These are phyloP conservation scores for Lagodon rhomboides DNA, from an alignment of 2,797 vertebrate species.

Conservation along the genomic window DNA sequence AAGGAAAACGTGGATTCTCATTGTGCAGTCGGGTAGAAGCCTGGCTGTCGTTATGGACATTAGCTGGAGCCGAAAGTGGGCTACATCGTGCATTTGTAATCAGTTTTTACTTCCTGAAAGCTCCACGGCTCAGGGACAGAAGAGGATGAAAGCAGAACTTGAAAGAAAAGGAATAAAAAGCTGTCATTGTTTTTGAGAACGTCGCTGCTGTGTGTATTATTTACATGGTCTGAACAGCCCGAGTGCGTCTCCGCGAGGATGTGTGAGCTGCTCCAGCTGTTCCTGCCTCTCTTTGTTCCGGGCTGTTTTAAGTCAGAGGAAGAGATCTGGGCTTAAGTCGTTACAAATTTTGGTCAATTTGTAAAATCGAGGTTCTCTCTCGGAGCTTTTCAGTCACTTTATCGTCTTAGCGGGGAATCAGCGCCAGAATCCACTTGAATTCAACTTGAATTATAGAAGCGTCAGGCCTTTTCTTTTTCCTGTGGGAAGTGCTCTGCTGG, in stretches of 20 bases:
- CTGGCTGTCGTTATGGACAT: constrained; percentile 50
- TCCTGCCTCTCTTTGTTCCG: constrained; percentile 6
- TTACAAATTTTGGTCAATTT: constrained; percentile 47
- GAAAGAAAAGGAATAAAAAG: constrained; percentile 26
- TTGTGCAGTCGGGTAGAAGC: constrained; percentile 32
- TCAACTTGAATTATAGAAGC: constrained; percentile 7
- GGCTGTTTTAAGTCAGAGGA: constrained; percentile 4
- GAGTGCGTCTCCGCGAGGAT: background rate
- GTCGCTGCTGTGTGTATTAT: constrained; percentile 41
- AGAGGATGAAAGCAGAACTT: constrained; percentile 36
- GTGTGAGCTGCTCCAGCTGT: background rate
- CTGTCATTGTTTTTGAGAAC: constrained; percentile 18
- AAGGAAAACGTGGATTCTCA: constrained; percentile 32
- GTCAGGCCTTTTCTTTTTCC: constrained; percentile 4
- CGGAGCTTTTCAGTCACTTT: constrained; percentile 44
- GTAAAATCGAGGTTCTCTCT: constrained; percentile 16
- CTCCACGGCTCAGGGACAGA: constrained; percentile 22
- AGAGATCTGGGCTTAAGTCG: constrained; percentile 8
- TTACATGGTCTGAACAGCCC: constrained; percentile 10
- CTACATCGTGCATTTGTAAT: constrained; percentile 59
- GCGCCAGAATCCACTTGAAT: constrained; percentile 19
- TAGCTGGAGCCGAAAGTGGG: constrained; percentile 54
- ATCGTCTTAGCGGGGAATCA: constrained; percentile 11
- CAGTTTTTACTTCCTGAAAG: constrained; percentile 41
- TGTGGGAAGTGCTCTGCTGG: constrained; percentile 20